Base-by-base conservation (phyloP, 64 coral and sea anemone species). In the Stichodactyla helianthus region DNA sequence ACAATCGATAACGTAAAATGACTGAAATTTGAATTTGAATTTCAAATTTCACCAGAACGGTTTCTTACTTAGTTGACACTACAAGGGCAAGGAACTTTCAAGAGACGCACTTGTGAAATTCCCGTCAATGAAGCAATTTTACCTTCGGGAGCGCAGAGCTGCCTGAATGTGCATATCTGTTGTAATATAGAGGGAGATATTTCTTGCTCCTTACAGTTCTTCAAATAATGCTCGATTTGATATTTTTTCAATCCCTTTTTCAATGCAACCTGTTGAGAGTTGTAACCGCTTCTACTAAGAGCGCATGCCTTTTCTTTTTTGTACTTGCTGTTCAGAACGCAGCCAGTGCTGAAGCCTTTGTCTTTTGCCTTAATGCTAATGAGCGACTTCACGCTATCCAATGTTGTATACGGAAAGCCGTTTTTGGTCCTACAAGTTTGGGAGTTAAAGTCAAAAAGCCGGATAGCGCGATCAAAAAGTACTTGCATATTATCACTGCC, bases 271-370 rank as follows among this genome's bases (percentile, higher is more conserved):
- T 84, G 23, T 7, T 84, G 14, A 4, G 20, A 1, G 9, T n/a
- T 84, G 4, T 5, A 57, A 18, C 59, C 56, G 28, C 28, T 6
- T 4, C 54, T 10, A 1, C 27, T 57, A 16, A 54, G 18, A 6
- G 9, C 54, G 25, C 83, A 84, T 63, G 83, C 83, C 50, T 14
- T 5, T 27, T 63, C 19, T 28, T 84, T 59, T 25, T 84, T 84
- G 18, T 13, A 3, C 18, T 84, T 60, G 55, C 83, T 84, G 56
- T 84, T 84, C 56, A 84, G 26, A 1, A 84, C 26, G 16, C 83
- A 84, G 13, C 61, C 83, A 60, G 83, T 44, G 23, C 25, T 15
- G 56, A 84, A 63, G 0, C 56, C 83, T 10, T 84, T 35, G 5
- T 58, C 17, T 9, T 84, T 84, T 18, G 59, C 35, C 16, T 25